A percentile compares a stretch with the other conserved stretches of the same genome.
phyloP scores from a whole-genome alignment of 1,140 invertebrate species.

The Panagrolaimus sp. region DNA sequence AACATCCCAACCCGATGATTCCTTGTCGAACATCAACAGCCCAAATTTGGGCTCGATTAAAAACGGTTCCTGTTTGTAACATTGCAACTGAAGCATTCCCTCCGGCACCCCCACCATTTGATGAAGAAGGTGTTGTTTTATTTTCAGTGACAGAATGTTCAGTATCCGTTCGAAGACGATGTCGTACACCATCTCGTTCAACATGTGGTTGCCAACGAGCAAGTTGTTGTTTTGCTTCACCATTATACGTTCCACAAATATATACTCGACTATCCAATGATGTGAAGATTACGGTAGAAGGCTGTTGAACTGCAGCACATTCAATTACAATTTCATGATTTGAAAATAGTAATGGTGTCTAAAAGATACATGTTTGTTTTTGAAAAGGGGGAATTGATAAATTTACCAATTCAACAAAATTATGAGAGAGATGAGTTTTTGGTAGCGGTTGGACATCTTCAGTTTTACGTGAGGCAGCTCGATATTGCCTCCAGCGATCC shows the following conservation, averaged over 20 bases:
- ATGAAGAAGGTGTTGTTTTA: neutral
- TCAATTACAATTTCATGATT: neutral
- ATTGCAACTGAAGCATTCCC: neutral
- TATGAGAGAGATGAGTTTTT: slow-evolving; percentile 9
- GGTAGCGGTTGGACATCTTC: neutral
- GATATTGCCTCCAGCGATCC: slow-evolving; percentile 38
- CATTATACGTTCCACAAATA: neutral
- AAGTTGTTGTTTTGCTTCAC: neutral
- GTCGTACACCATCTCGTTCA: neutral
- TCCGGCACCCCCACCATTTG: slow-evolving; percentile 10
- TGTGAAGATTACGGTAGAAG: neutral
- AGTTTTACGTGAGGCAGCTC: slow-evolving; percentile 20
- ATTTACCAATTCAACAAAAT: slow-evolving; percentile 7
- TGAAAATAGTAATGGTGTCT: neutral
- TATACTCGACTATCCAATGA: slow-evolving; percentile 15
- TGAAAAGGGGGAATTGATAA: neutral
- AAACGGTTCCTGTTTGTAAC: neutral
- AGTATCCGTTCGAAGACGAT: neutral
- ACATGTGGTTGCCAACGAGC: neutral
- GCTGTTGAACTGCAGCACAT: neutral
- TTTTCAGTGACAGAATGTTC: neutral
- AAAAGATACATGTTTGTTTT: neutral
- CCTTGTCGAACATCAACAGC: slow-evolving; percentile 33
- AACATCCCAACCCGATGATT: slow-evolving; percentile 28
- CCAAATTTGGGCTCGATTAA: slow-evolving; percentile 25